Evolutionary conservation across 2,797 vertebrate species (phyloP), one percentile per base, ranked within the genome.

Genomic region (Catostomus latipinnis): DNA sequence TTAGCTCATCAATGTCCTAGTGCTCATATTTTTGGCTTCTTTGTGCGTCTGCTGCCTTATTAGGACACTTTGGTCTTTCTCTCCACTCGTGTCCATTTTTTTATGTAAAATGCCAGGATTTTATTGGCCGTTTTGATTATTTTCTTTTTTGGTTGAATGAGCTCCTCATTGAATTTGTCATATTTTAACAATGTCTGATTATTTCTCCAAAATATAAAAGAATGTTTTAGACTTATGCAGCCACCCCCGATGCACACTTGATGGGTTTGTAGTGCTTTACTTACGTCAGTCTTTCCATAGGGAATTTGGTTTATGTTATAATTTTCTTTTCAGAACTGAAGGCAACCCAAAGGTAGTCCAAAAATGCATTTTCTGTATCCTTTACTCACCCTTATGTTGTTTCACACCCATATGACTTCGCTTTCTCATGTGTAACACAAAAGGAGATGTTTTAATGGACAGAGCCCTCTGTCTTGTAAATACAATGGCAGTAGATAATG

Each of bases 1-100:
- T 76, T 71, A 73, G 18, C 49, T 57, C 70, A 52, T 67, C 45
- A 57, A 9, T 60, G 45, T 76, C 60, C 49, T 71, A 11, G 52
- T 70, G 13, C 48, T 14, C 49, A 45, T 58, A 62, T 71, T 49
- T 76, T 56, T 71, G 46, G 16, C 46, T 49, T 50, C 14, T 16
- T 48, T 58, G 34, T 46, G 22, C 34, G 52, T 48, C 12, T 73
- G 71, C 45, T 60, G 6, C 60, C 53, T 62, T 70, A 61, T 78
- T 71, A 22, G 68, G 67, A 45, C n/a, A 9, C 22, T 14, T 62
- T 2, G 45, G 5, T 11, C 56, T 13, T 43, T 62, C 18, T 52
- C n/a, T 71, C 57, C 14, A 43, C n/a, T 54, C 34, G 34, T 49
- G 9, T 3, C 6, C 16, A 68, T 60, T 34, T 34, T 45, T 48